Conservation (phyloP, 2,113 vertebrate species). For the Butastur rufipennis region DNA sequence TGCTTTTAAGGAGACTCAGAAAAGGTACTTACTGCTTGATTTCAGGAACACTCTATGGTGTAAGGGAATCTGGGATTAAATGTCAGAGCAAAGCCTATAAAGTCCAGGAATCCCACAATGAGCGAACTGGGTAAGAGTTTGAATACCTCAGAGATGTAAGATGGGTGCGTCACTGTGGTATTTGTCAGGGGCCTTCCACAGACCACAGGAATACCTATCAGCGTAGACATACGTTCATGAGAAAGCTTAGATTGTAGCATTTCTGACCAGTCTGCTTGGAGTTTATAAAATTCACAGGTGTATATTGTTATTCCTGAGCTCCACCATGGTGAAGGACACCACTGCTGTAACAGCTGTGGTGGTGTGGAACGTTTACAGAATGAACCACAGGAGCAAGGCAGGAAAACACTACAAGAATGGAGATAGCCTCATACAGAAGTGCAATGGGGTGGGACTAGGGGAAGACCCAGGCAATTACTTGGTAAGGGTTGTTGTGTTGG, state of each 20-base stretch:
- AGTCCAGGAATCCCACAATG: neutral
- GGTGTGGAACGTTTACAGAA: neutral
- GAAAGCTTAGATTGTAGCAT: neutral
- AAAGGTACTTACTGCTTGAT: neutral
- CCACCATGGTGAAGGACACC: neutral
- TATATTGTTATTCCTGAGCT: neutral
- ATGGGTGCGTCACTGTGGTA: rapidly evolving
- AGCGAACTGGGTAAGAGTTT: neutral
- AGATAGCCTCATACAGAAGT: neutral
- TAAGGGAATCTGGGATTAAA: neutral
- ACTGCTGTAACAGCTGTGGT: neutral
- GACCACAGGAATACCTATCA: neutral
- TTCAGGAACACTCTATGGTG: rapidly evolving
- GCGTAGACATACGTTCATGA: rapidly evolving
- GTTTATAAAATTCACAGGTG: neutral
- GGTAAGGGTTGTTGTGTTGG: neutral
- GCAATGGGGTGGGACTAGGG: rapidly evolving
- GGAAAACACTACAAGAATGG: neutral
- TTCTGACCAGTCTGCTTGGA: neutral
- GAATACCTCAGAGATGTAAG: neutral
- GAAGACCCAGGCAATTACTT: neutral
- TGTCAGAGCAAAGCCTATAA: neutral
- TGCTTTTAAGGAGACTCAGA: neutral
- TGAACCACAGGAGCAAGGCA: neutral
- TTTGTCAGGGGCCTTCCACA: neutral